Evolutionary conservation across 2,888 invertebrate genomes (phyloP).

Genomic region (Eupelmus urozonus): DNA sequence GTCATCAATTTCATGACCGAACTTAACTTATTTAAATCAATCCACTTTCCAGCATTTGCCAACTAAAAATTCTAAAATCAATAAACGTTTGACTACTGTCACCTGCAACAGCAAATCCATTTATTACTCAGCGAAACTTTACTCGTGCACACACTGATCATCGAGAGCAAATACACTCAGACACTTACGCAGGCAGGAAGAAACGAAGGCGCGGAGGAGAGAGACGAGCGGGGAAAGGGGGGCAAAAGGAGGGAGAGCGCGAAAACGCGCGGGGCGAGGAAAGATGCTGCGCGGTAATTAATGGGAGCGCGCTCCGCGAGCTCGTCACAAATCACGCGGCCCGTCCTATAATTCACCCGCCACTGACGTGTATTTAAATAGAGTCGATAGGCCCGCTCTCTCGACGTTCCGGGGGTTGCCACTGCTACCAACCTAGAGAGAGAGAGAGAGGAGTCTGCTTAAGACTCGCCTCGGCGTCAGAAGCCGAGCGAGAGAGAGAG

Average conservation of each 20-base stretch:
- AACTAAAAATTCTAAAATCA: too few species aligned
- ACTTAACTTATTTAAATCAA: too few species aligned
- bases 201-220: neutral
- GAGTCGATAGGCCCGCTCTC: slow-evolving; percentile 71
- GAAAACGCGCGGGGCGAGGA: slow-evolving; percentile 69
- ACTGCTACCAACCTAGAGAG: too few species aligned
- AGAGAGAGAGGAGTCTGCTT: too few species aligned
- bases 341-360: slow-evolving; percentile 73
- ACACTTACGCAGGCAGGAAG: neutral
- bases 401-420: too few species aligned
- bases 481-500: neutral
- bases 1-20: too few species aligned
- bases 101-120: too few species aligned
- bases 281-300: slow-evolving; percentile 75
- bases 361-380: slow-evolving; percentile 74
- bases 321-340: slow-evolving; percentile 74
- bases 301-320: slow-evolving; percentile 71
- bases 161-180: too few species aligned
- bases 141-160: too few species aligned
- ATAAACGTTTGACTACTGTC: too few species aligned
- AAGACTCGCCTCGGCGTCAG: neutral
- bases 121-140: too few species aligned
- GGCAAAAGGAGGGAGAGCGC: neutral
- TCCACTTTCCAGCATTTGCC: too few species aligned
- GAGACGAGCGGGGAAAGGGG: neutral